A percentile compares a stretch with the other conserved stretches of the same genome.
These are phyloP conservation scores for Neoseiulus cucumeris DNA, from an alignment of 1,140 invertebrate genomes.

Conservation along the genomic window DNA sequence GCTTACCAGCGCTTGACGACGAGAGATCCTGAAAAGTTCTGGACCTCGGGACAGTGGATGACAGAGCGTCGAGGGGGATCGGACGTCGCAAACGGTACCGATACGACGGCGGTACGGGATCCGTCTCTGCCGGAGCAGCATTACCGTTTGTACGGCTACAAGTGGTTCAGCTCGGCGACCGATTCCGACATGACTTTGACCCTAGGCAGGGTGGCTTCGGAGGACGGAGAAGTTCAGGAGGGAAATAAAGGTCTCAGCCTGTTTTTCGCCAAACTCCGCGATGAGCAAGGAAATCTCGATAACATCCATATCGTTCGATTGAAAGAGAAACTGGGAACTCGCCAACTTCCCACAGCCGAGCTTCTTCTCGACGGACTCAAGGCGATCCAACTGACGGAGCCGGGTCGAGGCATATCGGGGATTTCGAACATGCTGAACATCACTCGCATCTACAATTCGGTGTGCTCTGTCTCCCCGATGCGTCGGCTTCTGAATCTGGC, in stretches of 20 bases:
- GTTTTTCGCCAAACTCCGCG: constrained; percentile 33
- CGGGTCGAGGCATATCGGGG: constrained; percentile 34
- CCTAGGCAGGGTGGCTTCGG: constrained; percentile 33
- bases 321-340: constrained; percentile 39
- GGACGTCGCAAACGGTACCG: constrained; percentile 37
- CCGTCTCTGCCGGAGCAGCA: constrained; percentile 23
- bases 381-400: constrained; percentile 32
- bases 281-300: constrained; percentile 30
- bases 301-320: constrained; percentile 35
- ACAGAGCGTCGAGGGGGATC: constrained; percentile 40
- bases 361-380: constrained; percentile 35
- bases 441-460: constrained; percentile 38
- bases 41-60: constrained; percentile 46
- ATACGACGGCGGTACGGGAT: constrained; percentile 32
- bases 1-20: constrained; percentile 29
- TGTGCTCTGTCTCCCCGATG: constrained; percentile 30
- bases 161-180: constrained; percentile 42
- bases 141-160: constrained; percentile 35
- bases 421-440: constrained; percentile 39
- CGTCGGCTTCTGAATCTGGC: constrained; percentile 31
- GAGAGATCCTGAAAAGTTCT: constrained; percentile 33
- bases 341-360: constrained; percentile 41
- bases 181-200: constrained; percentile 39
- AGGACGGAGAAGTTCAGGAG: constrained; percentile 25
- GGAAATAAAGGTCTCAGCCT: constrained; percentile 30